Evolutionary conservation across 2,888 invertebrate genomes (phyloP), one percentile per base, ranked within the genome.

Genomic region (Craniophora ligustri): DNA sequence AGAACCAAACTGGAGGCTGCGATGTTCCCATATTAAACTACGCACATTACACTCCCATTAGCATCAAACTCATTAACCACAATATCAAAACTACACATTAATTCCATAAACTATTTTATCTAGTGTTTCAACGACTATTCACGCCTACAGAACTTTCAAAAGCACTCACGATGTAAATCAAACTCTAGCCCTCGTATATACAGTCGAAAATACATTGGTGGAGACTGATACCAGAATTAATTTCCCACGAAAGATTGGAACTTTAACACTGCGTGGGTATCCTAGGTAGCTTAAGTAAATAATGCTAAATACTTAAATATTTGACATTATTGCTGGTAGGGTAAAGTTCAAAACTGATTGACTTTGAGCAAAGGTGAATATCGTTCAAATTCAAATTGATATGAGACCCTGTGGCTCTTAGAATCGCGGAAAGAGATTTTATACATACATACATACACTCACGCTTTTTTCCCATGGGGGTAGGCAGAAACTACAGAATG

Each of bases 231-330:
- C n/a, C 35, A 45, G 40, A 47, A 63, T 59, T 50, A 55, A 55
- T 56, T 58, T 26, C 47, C 34, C 44, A 56, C 48, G 6, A 36
- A 45, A 34, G 38, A 53, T 57, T 31, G 57, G 60, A 70, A 70
- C 67, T 72, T 70, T 75, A 66, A 67, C 71, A 67, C 51, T 28
- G 46, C 48, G 58, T 66, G 55, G 68, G 62, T 60, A 42, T 53
- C 5, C 5, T 32, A 55, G 42, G 42, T 56, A 58, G 35, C 15
- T 54, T 8, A 36, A 16, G 28, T 40, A 35, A 41, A 54, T 54
- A 61, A 61, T 41, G 11, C 45, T 30, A 1, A 31, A 23, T 26
- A 32, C 5, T 41, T 42, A 16, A 42, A 42, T 11, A 45, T 45
- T 36, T 35, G 35, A 34, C 47, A 31, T 69, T 69, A 62, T 56